Conservation (phyloP, 2,888 invertebrate species). For the Cacoxenus indagator region DNA sequence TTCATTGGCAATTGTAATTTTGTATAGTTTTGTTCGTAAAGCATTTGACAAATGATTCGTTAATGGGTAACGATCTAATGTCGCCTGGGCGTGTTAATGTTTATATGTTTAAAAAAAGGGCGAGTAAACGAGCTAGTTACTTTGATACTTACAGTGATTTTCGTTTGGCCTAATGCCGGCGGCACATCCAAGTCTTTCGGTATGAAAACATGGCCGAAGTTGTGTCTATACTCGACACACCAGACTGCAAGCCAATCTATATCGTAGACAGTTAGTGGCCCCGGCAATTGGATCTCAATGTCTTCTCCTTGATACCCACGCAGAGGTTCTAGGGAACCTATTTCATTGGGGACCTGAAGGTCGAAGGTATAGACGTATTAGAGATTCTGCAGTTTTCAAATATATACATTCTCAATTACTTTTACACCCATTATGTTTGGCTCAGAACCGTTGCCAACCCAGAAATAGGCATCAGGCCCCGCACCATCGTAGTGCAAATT, state of each 20-base stretch:
- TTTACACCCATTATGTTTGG: conserved; percentile 87
- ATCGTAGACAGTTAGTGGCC: conserved; percentile 87
- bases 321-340: conserved; percentile 84
- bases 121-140: neutral
- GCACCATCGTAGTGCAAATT: conserved; percentile 93
- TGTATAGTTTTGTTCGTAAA: too few relatives aligned
- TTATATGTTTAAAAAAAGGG: conserved; percentile 3
- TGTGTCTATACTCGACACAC: conserved; percentile 91
- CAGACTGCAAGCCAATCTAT: conserved; percentile 93
- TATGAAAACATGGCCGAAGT: conserved; percentile 90
- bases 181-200: conserved; percentile 92
- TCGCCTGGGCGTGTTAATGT: neutral
- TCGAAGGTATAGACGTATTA: neutral
- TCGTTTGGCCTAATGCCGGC: conserved; percentile 90
- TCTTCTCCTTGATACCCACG: conserved; percentile 92
- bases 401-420: conserved; percentile 68
- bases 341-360: conserved; percentile 85
- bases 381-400: neutral
- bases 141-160: conserved; percentile 83
- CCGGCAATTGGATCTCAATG: conserved; percentile 90
- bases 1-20: too few relatives aligned
- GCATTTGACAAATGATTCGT: too few relatives aligned
- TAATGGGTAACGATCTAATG: too few relatives aligned
- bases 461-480: conserved; percentile 93
- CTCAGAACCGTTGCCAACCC: conserved; percentile 91